Percentiles rank a stretch among this genome's conserved stretches.
Evolutionary conservation across 2,797 vertebrate species (phyloP).

Genomic region (Brachyrhaphis roseni): DNA sequence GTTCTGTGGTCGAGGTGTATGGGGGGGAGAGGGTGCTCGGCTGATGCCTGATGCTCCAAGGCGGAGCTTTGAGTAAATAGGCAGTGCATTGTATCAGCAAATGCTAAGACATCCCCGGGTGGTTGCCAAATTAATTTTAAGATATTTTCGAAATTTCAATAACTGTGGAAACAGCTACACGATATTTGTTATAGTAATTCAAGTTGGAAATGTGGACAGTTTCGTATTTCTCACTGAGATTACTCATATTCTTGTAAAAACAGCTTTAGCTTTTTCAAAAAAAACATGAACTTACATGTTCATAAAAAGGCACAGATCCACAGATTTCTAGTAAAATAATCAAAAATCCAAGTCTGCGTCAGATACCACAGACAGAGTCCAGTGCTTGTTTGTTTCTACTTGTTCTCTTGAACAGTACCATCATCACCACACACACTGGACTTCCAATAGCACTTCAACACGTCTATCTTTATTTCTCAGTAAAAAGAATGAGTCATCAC

Average conservation of each 20-base stretch:
- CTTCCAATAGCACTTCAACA: slow-evolving; percentile 63
- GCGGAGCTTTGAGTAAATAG: background rate
- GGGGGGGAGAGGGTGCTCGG: too few relatives aligned
- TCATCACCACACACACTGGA: slow-evolving; percentile 66
- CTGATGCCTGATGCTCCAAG: background rate
- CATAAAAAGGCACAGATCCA: background rate
- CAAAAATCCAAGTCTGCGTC: slow-evolving; percentile 9
- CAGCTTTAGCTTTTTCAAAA: background rate
- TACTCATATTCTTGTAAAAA: background rate
- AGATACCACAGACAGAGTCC: slow-evolving; percentile 34
- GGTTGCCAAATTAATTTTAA: background rate
- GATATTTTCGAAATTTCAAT: background rate
- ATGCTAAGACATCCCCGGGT: background rate
- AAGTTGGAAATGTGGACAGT: background rate
- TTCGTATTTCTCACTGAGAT: background rate
- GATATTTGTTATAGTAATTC: background rate
- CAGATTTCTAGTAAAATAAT: background rate
- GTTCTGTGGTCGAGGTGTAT: background rate
- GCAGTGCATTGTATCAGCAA: background rate
- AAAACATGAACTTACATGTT: background rate
- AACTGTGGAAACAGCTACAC: background rate
- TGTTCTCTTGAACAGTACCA: slow-evolving; percentile 44
- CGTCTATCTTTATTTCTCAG: slow-evolving; percentile 57
- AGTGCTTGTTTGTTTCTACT: slow-evolving; percentile 45
- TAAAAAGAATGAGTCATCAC: slow-evolving; percentile 51